Base-by-base conservation (phyloP, 2,888 invertebrate species). In the Eucera pruinosa region DNA sequence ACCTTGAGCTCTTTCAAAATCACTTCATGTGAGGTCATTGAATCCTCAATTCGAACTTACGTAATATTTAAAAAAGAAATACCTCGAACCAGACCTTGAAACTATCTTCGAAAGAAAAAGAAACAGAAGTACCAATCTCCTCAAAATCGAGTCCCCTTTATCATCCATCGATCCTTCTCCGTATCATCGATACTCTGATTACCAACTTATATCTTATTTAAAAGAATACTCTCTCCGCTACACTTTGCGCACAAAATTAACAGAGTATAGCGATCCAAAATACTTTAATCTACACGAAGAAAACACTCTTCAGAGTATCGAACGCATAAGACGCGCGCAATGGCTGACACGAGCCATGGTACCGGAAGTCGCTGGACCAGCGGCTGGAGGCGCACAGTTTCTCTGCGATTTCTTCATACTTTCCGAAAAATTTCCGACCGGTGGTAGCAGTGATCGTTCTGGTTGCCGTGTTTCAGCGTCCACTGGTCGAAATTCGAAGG, bases 401-500 rank as follows among this genome's bases (percentile, higher is more conserved):
- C 5, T 7, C n/a, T n/a, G n/a, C n/a, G n/a, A n/a, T n/a, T n/a
- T n/a, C n/a, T n/a, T n/a, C n/a, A n/a, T n/a, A n/a, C 11, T n/a
- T 11, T 15, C 11, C 1, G 1, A 9, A 4, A 0, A 3, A 18
- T 11, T 48, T 3, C 5, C 4, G 11, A 30, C 18, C 11, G 18
- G 2, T 9, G 27, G 18, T 13, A 30, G 30, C 33, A 23, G 5
- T n/a, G 7, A n/a, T 9, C n/a, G 7, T 13, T 20, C 36, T 25
- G 43, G 41, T 30, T 43, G 2, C 30, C 43, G 43, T 47, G n/a
- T 5, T 2, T 33, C 52, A 50, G 43, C 45, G 47, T 54, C 33
- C 45, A 25, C 58, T 62, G 48, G 48, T 39, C 61, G 4, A 57
- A 50, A 70, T 74, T 76, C 83, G 87, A 87, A 87, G 87, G 87